Evolutionary conservation across 2,888 invertebrate species (phyloP).

Genomic region (Mechanitis mazaeus): DNA sequence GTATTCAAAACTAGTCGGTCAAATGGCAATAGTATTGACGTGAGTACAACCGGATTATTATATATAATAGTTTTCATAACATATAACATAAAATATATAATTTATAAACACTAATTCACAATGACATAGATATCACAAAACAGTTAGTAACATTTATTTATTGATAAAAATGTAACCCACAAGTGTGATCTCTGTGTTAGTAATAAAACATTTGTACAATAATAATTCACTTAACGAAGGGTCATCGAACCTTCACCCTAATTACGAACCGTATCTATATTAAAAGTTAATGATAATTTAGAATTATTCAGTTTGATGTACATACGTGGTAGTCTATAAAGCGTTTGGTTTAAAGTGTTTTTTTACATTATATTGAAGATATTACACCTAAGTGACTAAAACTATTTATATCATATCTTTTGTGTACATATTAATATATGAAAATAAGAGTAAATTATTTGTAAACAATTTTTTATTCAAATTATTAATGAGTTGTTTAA

Average conservation of each 20-base stretch:
- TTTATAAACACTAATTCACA: too few relatives aligned
- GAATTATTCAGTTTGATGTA: constrained; percentile 55
- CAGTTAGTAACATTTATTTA: too few relatives aligned
- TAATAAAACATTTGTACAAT: background rate
- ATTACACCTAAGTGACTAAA: constrained; percentile 10
- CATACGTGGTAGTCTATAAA: constrained; percentile 59
- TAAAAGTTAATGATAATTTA: constrained; percentile 60
- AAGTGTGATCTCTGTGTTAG: too few relatives aligned
- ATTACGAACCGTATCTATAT: constrained; percentile 30
- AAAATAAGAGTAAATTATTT: background rate
- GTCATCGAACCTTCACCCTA: constrained; percentile 1
- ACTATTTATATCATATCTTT: background rate
- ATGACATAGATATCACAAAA: too few relatives aligned
- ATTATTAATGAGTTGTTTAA: background rate
- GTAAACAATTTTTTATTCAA: background rate
- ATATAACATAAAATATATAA: too few relatives aligned
- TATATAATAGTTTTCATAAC: too few relatives aligned
- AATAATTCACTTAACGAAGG: background rate
- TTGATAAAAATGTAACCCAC: too few relatives aligned
- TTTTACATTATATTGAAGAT: constrained; percentile 18
- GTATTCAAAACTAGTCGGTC: too few relatives aligned
- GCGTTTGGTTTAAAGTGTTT: constrained; percentile 48
- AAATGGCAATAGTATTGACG: too few relatives aligned
- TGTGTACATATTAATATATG: background rate
- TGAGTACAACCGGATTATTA: too few relatives aligned